These are phyloP conservation scores for Zygothrica quintamaculata DNA, from an alignment of 2,888 invertebrate genomes.

Conservation along the genomic window DNA sequence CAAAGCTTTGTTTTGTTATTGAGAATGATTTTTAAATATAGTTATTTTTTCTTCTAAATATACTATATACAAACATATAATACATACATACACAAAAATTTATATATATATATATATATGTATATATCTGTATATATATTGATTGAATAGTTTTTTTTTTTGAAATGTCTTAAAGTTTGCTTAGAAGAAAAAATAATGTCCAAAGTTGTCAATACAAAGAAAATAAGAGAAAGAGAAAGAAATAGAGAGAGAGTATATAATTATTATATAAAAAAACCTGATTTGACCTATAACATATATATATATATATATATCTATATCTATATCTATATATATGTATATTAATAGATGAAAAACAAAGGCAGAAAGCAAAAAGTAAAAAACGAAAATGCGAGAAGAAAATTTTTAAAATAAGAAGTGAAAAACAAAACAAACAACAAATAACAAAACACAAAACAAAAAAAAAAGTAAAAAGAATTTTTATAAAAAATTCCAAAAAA, in stretches of 20 bases:
- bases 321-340: constrained; percentile 35
- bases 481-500: constrained; percentile 66
- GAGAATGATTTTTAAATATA: constrained; percentile 31
- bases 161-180: constrained; percentile 39
- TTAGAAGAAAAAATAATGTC: constrained; percentile 67
- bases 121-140: constrained; percentile 38
- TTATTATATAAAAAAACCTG: constrained; percentile 18
- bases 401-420: constrained; percentile 1
- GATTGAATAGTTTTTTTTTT: constrained; percentile 36
- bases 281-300: constrained; percentile 24
- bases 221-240: constrained; percentile 23
- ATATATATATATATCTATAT: constrained; percentile 35
- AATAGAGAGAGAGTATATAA: constrained; percentile 12
- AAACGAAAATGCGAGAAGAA: constrained; percentile 15
- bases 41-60: constrained; percentile 23
- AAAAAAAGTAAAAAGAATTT: constrained; percentile 66
- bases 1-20: constrained; percentile 61
- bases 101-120: constrained; percentile 35
- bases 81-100: constrained; percentile 35
- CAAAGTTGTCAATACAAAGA: constrained; percentile 76
- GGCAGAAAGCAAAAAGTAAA: constrained; percentile 24
- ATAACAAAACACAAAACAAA: too few relatives aligned
- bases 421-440: constrained; percentile 18
- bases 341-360: constrained; percentile 28
- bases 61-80: constrained; percentile 34